Conservation (phyloP, 2,888 invertebrate species). For the Tipula lateralis region DNA sequence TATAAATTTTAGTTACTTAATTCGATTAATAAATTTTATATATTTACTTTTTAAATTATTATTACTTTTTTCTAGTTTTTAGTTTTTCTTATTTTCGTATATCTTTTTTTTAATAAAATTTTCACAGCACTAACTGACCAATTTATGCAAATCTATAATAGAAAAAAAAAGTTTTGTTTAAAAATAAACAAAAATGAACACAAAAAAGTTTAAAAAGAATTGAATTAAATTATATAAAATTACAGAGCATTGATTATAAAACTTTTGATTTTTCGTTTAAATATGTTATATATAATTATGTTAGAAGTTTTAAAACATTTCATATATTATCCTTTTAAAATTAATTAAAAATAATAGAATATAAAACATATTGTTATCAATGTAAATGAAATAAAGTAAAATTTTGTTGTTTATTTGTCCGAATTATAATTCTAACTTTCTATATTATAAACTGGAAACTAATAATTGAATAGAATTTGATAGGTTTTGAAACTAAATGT, state of each 20-base stretch:
- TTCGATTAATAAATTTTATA: background rate
- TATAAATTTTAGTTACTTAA: background rate
- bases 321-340: conserved; percentile 39
- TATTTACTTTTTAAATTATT: conserved; percentile 26
- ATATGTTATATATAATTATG: background rate
- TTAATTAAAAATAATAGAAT: conserved; percentile 34
- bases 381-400: conserved; percentile 34
- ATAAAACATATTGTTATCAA: background rate
- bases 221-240: background rate
- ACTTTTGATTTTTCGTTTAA: background rate
- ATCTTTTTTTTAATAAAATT: conserved; percentile 24
- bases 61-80: conserved; percentile 12
- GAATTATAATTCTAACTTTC: background rate
- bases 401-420: background rate
- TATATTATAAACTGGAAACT: no score
- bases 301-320: conserved; percentile 20
- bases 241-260: conserved; percentile 8
- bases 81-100: conserved; percentile 29
- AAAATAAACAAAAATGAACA: background rate
- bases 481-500: background rate
- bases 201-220: conserved; percentile 6
- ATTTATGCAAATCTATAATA: conserved; percentile 42
- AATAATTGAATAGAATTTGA: background rate
- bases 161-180: conserved; percentile 35
- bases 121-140: conserved; percentile 38